phyloP scores from a whole-genome alignment of 2,113 vertebrate genomes.

The Psammodynastes pulverulentus region DNA sequence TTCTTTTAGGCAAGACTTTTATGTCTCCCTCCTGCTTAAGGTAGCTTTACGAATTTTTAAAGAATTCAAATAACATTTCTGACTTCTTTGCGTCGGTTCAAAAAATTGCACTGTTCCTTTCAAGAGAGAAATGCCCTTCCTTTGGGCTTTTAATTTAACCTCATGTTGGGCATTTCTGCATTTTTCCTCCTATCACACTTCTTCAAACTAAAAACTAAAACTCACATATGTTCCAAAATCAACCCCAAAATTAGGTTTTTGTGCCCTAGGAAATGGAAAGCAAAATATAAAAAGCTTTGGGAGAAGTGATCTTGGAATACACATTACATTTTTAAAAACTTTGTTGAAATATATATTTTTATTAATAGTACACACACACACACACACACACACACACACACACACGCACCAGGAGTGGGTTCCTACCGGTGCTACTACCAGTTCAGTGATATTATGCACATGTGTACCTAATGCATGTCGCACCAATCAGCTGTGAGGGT shows the following conservation, averaged over 20 bases:
- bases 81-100: neutral
- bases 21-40: neutral
- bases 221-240: neutral
- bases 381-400: neutral
- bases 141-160: neutral
- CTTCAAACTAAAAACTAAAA: neutral
- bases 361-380: neutral
- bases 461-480: too few species aligned
- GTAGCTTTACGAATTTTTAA: slow-evolving; percentile 3
- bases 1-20: neutral
- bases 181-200: neutral
- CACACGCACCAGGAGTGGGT: too few species aligned
- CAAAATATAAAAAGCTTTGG: neutral
- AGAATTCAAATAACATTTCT: neutral
- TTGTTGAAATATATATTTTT: too few species aligned
- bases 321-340: neutral
- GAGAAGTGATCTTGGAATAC: neutral
- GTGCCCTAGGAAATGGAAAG: neutral
- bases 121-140: neutral
- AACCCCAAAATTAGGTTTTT: neutral
- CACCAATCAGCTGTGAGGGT: too few species aligned
- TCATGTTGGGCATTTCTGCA: neutral
- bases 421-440: too few species aligned
- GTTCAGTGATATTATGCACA: too few species aligned
- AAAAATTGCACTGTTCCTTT: neutral